These are phyloP conservation scores for Diplolepis rosae DNA, from an alignment of 2,888 invertebrate species.

Conservation along the genomic window DNA sequence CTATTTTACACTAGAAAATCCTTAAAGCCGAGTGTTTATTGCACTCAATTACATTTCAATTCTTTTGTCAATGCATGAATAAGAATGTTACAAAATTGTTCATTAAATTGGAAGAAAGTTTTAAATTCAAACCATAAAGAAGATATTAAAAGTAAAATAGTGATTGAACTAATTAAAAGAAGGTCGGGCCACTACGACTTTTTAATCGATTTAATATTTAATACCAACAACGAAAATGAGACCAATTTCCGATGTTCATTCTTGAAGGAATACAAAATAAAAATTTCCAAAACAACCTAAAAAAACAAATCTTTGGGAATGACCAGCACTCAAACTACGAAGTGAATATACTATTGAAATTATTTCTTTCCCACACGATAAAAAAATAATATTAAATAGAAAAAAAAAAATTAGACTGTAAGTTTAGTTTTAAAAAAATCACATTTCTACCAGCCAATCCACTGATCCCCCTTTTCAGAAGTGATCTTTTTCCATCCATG, in stretches of 20 bases:
- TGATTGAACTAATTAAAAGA: neutral
- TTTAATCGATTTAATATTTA: neutral
- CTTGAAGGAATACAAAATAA: neutral
- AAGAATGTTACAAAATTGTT: too few species aligned
- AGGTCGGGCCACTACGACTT: too few species aligned
- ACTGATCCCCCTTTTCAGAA: conserved; percentile 57
- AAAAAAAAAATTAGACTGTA: neutral
- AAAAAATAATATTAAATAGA: conserved; percentile 5
- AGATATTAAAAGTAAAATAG: neutral
- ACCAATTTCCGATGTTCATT: neutral
- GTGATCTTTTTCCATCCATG: conserved; percentile 66
- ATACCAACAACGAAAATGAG: neutral
- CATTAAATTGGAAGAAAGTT: too few species aligned
- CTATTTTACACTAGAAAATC: too few species aligned
- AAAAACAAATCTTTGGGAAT: conserved; percentile 52
- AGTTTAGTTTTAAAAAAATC: neutral
- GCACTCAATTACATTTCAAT: too few species aligned
- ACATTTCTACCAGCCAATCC: conserved; percentile 62
- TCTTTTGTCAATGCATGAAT: too few species aligned
- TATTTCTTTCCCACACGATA: neutral
- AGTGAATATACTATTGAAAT: neutral
- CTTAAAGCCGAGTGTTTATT: too few species aligned
- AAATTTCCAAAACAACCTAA: neutral
- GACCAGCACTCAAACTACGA: conserved; percentile 51
- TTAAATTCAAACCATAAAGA: too few species aligned